Evolutionary conservation across 2,888 invertebrate genomes (phyloP).

Genomic region (Rhopalosiphum nymphaeae): DNA sequence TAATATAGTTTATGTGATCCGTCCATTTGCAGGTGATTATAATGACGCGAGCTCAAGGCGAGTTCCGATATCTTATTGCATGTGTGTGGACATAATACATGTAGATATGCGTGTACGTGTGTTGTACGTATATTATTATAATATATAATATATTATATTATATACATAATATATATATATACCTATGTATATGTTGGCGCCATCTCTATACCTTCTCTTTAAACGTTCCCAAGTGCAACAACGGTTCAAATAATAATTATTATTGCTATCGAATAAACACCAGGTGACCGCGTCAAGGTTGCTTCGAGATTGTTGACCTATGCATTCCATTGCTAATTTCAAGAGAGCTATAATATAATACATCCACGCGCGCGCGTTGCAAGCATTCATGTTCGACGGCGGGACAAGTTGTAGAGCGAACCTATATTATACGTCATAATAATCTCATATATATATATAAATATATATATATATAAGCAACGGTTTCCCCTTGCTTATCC

Average conservation of each 20-base stretch:
- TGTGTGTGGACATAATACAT: background rate
- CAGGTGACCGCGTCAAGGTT: constrained; percentile 63
- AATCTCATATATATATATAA: too few species aligned
- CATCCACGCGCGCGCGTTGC: background rate
- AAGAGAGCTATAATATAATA: constrained; percentile 36
- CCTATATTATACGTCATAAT: background rate
- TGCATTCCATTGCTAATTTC: constrained; percentile 63
- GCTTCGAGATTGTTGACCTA: constrained; percentile 63
- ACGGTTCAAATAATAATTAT: constrained; percentile 58
- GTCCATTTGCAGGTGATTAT: background rate
- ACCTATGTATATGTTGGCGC: constrained; percentile 23
- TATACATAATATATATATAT: background rate
- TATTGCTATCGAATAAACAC: constrained; percentile 59
- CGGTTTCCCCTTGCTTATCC: background rate
- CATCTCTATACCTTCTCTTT: constrained; percentile 39
- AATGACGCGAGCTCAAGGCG: constrained; percentile 8
- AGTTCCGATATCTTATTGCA: constrained; percentile 22
- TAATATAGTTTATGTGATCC: background rate
- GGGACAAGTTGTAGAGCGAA: constrained; percentile 24
- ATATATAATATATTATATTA: background rate
- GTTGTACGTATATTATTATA: constrained; percentile 4
- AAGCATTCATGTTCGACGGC: constrained; percentile 16
- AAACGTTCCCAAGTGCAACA: constrained; percentile 48
- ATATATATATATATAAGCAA: background rate
- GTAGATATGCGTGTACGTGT: background rate